Conservation (phyloP, 2,113 vertebrate genomes). For the Myotis yumanensis region DNA sequence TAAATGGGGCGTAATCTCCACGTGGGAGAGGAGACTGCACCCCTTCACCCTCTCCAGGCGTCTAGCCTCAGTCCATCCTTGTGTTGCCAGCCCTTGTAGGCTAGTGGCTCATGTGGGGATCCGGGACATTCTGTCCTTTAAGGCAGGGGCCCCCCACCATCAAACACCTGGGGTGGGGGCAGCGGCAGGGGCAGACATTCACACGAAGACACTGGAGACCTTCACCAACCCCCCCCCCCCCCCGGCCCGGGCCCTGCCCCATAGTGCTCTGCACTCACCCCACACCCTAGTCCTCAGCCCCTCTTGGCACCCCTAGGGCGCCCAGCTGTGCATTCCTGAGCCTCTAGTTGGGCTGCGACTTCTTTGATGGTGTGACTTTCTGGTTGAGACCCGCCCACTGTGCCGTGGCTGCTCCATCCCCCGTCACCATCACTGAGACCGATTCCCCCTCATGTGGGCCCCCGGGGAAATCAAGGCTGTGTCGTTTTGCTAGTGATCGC, state of each 20-base stretch:
- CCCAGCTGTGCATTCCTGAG: accelerated
- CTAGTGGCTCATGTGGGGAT: not conserved
- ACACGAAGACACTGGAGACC: no score
- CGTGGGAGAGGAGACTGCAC: not conserved
- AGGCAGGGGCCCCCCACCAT: not conserved
- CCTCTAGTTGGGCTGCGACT: not conserved
- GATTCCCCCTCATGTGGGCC: not conserved
- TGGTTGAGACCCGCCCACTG: not conserved
- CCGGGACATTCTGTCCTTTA: not conserved
- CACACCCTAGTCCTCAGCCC: not conserved
- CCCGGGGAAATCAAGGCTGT: not conserved
- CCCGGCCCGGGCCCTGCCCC: no score
- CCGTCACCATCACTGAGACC: not conserved
- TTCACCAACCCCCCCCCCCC: no score
- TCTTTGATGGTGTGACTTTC: not conserved
- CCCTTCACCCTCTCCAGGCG: not conserved
- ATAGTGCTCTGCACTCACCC: not conserved
- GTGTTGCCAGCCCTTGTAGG: not conserved
- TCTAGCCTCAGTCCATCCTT: not conserved
- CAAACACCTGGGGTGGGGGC: not conserved
- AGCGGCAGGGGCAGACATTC: not conserved
- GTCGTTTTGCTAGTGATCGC: not conserved
- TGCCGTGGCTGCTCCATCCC: not conserved
- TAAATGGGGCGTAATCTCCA: not conserved
- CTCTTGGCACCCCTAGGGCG: not conserved